These are phyloP conservation scores for Bhutanitis thaidina DNA, from an alignment of 2,888 invertebrate species.

Conservation along the genomic window DNA sequence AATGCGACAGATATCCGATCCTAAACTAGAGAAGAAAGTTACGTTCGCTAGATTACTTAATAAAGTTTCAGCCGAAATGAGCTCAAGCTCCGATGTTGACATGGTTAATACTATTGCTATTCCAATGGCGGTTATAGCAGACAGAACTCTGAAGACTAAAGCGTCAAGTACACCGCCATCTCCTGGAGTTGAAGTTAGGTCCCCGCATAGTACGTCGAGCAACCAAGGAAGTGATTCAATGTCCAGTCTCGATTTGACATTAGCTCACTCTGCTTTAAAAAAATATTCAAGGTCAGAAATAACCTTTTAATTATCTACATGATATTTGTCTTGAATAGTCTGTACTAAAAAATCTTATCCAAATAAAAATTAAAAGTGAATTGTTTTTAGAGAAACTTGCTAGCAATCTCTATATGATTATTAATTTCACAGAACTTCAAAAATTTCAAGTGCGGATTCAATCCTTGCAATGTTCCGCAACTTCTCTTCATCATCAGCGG, in stretches of 20 bases:
- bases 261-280: slow-evolving; percentile 80
- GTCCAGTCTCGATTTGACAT: slow-evolving; percentile 85
- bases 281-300: slow-evolving; percentile 67
- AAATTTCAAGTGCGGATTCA: slow-evolving; percentile 89
- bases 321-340: no score
- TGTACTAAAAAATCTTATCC: no score
- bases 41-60: slow-evolving; percentile 87
- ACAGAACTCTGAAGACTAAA: slow-evolving; percentile 60
- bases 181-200: slow-evolving; percentile 81
- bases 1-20: slow-evolving; percentile 80
- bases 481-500: slow-evolving; percentile 84
- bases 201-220: slow-evolving; percentile 85
- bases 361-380: no score
- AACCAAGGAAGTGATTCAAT: slow-evolving; percentile 89
- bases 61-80: slow-evolving; percentile 89
- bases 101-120: slow-evolving; percentile 75
- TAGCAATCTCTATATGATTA: no score
- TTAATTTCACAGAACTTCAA: slow-evolving; percentile 67
- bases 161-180: slow-evolving; percentile 82
- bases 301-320: no score
- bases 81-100: slow-evolving; percentile 86
- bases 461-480: slow-evolving; percentile 89
- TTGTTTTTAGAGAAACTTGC: no score
- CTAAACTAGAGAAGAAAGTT: slow-evolving; percentile 88
- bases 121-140: slow-evolving; percentile 67